Base-by-base conservation (phyloP, 2,113 vertebrate species). In the Grammomys dolichurus region DNA sequence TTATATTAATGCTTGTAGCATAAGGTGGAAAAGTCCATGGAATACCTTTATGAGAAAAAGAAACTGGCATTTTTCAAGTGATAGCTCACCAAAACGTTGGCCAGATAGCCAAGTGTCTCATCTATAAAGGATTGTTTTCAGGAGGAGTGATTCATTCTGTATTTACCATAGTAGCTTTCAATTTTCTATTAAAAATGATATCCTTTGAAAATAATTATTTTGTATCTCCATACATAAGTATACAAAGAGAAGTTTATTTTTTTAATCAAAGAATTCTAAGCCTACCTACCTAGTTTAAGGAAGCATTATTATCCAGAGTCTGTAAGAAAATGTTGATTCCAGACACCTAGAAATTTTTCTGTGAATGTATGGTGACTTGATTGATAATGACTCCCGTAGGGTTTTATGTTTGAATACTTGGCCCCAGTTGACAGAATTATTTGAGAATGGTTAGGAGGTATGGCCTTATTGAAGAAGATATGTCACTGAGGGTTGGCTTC, bases 31-130 rank as follows among this genome's bases (percentile, higher is more conserved):
- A 60, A 92, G 24, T 16, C 10, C 43, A 19, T 72, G 1, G 78
- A 91, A 96, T 65, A 72, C 2, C 12, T 81, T 87, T 91, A 28
- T 93, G 31, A 85, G 16, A 88, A 95, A 94, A 88, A 60, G 33
- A 22, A 87, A 9, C 19, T 76, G 28, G 51, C 70, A 76, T 96
- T 12, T 3, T 95, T 33, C 43, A n/a, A 1, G 0, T 75, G 6
- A 77, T 3, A 69, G 70, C n/a, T 89, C 65, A 28, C 80, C 26
- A 92, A 94, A 48, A 90, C 51, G 33, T 24, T 92, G 60, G 26
- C 40, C 51, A 90, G 33, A 33, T 84, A 70, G 56, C 93, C 72
- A 81, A 76, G 36, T 46, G 22, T 8, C 93, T 69, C n/a, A 85
- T 58, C 31, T 28, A 48, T 19, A 70, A 76, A 17, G 33, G 14